Conservation (phyloP, 2,797 vertebrate genomes). For the Salarias fasciatus region DNA sequence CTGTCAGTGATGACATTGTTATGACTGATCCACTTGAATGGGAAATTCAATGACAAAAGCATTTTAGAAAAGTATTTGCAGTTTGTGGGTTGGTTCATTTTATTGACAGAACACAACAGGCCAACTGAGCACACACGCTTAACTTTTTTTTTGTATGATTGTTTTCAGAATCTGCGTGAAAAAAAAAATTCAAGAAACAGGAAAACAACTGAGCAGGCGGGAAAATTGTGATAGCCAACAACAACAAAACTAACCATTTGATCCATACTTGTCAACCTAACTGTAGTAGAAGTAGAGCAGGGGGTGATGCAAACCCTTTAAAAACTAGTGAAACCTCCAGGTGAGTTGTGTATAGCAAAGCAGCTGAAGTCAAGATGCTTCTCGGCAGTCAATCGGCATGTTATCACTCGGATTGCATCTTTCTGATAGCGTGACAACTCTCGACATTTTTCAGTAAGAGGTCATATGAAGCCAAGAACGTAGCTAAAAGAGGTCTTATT, state of each 20-base stretch:
- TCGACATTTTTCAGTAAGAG: slow-evolving; percentile 56
- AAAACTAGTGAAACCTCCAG: slow-evolving; percentile 46
- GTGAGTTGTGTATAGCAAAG: slow-evolving; percentile 41
- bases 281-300: slow-evolving; percentile 49
- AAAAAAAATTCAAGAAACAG: slow-evolving; percentile 19
- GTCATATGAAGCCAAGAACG: slow-evolving; percentile 35
- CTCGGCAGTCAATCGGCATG: slow-evolving; percentile 43
- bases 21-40: too few species aligned
- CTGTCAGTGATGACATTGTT: too few species aligned
- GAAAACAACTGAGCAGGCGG: slow-evolving; percentile 9
- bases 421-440: slow-evolving; percentile 55
- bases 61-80: too few species aligned
- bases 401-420: slow-evolving; percentile 45
- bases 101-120: slow-evolving; percentile 24
- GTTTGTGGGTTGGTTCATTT: slow-evolving; percentile 19
- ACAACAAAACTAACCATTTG: slow-evolving; percentile 40
- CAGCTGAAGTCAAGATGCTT: slow-evolving; percentile 25
- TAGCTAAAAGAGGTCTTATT: slow-evolving; percentile 13
- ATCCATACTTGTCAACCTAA: slow-evolving; percentile 51
- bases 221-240: slow-evolving; percentile 34
- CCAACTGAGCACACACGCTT: slow-evolving; percentile 21
- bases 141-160: slow-evolving; percentile 19
- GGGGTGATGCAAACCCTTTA: slow-evolving; percentile 57
- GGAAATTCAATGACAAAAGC: too few species aligned
- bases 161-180: slow-evolving; percentile 30